Conservation (phyloP, 2,797 vertebrate genomes). For the Acipenser transmontanus region DNA sequence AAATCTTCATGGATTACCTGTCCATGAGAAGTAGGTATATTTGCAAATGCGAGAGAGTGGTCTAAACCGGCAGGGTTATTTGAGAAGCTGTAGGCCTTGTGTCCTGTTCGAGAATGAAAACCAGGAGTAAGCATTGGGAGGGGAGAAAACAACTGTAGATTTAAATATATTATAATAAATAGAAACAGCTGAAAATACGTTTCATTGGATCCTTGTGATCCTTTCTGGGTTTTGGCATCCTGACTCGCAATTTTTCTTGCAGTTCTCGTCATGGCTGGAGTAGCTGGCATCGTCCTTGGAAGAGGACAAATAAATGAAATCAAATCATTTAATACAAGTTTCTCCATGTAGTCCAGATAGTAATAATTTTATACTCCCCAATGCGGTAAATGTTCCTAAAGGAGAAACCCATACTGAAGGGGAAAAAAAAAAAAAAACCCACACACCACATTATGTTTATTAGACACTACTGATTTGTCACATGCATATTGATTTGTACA, state of each 20-base stretch:
- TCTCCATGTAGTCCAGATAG: too few species aligned
- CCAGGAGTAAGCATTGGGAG: background rate
- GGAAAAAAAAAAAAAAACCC: background rate
- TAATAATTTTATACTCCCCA: too few species aligned
- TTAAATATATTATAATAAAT: too few species aligned
- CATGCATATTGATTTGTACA: too few species aligned
- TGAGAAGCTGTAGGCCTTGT: slow-evolving; percentile 18
- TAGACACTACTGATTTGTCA: too few species aligned
- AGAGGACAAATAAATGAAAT: background rate
- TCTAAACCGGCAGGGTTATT: slow-evolving; percentile 21
- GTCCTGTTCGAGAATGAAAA: background rate
- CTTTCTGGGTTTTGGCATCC: slow-evolving; percentile 28
- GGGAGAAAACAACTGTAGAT: slow-evolving; percentile 35
- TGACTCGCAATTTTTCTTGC: slow-evolving; percentile 31
- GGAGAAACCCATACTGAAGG: too few species aligned
- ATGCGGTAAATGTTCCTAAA: too few species aligned
- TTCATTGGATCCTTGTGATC: background rate
- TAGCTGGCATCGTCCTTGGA: background rate
- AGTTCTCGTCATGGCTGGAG: slow-evolving; percentile 15
- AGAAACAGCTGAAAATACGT: slow-evolving; percentile 8
- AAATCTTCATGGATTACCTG: slow-evolving; percentile 45
- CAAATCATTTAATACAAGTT: background rate
- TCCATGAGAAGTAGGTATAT: slow-evolving; percentile 69
- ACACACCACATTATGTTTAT: background rate
- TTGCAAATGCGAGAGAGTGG: slow-evolving; percentile 43